These are phyloP conservation scores for Limnephilus marmoratus DNA, from an alignment of 2,888 invertebrate genomes.

Conservation along the genomic window DNA sequence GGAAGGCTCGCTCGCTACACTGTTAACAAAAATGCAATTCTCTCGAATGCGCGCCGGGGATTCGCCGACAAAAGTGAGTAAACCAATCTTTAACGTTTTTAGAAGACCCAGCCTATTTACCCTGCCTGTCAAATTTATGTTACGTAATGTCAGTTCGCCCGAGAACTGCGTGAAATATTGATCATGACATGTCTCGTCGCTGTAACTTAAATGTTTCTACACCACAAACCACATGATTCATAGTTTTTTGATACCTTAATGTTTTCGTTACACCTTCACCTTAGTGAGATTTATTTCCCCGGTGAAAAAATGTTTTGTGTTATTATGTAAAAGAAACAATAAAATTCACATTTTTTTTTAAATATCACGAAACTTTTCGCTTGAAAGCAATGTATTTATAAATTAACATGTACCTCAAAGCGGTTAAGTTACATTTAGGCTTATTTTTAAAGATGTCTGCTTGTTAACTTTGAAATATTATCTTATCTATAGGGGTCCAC, in stretches of 20 bases:
- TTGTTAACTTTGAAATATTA: background rate
- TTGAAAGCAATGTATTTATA: background rate
- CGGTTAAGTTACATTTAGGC: background rate
- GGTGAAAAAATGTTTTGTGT: slow-evolving; percentile 22
- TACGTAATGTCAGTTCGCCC: slow-evolving; percentile 75
- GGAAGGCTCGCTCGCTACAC: slow-evolving; percentile 83
- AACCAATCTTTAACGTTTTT: slow-evolving; percentile 67
- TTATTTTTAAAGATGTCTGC: background rate
- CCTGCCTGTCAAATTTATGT: slow-evolving; percentile 72
- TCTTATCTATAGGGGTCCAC: background rate
- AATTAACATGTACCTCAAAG: background rate
- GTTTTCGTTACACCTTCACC: background rate
- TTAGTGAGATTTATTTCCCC: background rate
- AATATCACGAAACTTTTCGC: background rate
- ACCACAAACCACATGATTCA: background rate
- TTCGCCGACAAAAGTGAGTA: slow-evolving; percentile 82
- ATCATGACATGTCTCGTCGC: slow-evolving; percentile 45
- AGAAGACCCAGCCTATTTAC: slow-evolving; percentile 66
- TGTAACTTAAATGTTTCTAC: background rate
- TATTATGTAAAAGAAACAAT: slow-evolving; percentile 38
- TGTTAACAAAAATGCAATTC: slow-evolving; percentile 81
- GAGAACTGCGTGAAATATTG: slow-evolving; percentile 49
- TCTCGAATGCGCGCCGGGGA: slow-evolving; percentile 80
- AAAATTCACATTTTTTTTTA: background rate
- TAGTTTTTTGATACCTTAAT: slow-evolving; percentile 9